phyloP scores from a whole-genome alignment of 2,888 invertebrate species.

The Muschampia plurimacula region DNA sequence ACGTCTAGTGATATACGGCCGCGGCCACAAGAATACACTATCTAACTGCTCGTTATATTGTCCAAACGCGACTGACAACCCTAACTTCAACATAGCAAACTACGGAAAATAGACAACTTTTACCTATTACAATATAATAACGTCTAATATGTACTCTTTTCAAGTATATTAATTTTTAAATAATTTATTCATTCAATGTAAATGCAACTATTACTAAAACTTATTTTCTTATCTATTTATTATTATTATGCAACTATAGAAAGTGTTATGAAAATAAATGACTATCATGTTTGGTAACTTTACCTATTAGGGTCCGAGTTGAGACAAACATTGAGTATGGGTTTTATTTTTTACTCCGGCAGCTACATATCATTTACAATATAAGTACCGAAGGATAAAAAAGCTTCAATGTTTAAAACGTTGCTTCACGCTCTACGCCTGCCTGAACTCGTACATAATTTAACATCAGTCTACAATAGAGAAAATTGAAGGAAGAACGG shows the following conservation, averaged over 20 bases:
- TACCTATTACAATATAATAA: slow-evolving; percentile 55
- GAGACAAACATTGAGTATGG: slow-evolving; percentile 7
- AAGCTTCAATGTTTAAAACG: neutral
- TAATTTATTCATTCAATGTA: slow-evolving; percentile 63
- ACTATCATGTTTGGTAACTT: slow-evolving; percentile 65
- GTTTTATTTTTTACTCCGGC: neutral
- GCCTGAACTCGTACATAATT: slow-evolving; percentile 28
- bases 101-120: slow-evolving; percentile 78
- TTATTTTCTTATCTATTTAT: slow-evolving; percentile 44
- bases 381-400: neutral
- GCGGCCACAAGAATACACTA: slow-evolving; percentile 53
- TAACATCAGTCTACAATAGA: slow-evolving; percentile 31
- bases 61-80: slow-evolving; percentile 62
- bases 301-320: slow-evolving; percentile 41
- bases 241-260: slow-evolving; percentile 50
- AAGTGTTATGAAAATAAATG: slow-evolving; percentile 71
- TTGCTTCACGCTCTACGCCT: slow-evolving; percentile 9
- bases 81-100: slow-evolving; percentile 70
- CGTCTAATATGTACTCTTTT: slow-evolving; percentile 46
- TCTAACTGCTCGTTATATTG: slow-evolving; percentile 56
- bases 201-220: slow-evolving; percentile 60
- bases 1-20: slow-evolving; percentile 59
- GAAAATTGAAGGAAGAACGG: slow-evolving; percentile 56
- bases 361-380: too few species aligned
- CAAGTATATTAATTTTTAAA: slow-evolving; percentile 51